phyloP scores from a whole-genome alignment of 30 jellyfish, hydroid and myxozoan species.

The Aurelia coerulea region DNA sequence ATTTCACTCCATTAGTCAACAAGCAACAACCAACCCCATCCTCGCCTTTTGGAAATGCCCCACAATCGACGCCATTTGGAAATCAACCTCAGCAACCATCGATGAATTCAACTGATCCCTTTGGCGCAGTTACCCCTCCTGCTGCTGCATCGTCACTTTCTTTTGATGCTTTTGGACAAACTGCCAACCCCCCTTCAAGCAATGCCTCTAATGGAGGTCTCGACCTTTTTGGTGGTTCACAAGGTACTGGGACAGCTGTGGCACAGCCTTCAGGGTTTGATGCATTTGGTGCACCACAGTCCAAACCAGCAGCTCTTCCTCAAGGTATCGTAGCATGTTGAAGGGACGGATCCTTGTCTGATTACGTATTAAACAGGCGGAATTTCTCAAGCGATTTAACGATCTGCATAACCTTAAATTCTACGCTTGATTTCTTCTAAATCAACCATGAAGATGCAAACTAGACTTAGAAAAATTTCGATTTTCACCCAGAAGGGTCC shows the following conservation, averaged over 20 bases:
- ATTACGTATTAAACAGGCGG: too few species aligned
- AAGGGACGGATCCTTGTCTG: too few species aligned
- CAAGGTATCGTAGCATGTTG: neutral
- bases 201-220: constrained; percentile 20
- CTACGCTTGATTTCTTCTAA: too few species aligned
- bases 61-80: constrained; percentile 35
- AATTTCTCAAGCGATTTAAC: too few species aligned
- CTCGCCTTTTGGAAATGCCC: constrained; percentile 9
- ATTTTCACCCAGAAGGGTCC: too few species aligned
- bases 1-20: constrained; percentile 43
- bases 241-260: neutral
- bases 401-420: too few species aligned
- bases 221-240: constrained; percentile 10
- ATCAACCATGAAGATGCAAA: too few species aligned
- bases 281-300: constrained; percentile 33
- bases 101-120: constrained; percentile 25
- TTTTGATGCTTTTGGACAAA: constrained; percentile 63
- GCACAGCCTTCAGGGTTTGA: constrained; percentile 1
- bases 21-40: neutral
- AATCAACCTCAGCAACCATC: constrained; percentile 12
- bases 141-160: constrained; percentile 54
- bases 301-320: constrained; percentile 12
- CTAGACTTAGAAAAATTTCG: too few species aligned
- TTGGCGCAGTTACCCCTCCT: constrained; percentile 50
- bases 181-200: constrained; percentile 24